These are phyloP conservation scores for Chamaetylas fuelleborni DNA, from an alignment of 2,113 vertebrate species.

Conservation along the genomic window DNA sequence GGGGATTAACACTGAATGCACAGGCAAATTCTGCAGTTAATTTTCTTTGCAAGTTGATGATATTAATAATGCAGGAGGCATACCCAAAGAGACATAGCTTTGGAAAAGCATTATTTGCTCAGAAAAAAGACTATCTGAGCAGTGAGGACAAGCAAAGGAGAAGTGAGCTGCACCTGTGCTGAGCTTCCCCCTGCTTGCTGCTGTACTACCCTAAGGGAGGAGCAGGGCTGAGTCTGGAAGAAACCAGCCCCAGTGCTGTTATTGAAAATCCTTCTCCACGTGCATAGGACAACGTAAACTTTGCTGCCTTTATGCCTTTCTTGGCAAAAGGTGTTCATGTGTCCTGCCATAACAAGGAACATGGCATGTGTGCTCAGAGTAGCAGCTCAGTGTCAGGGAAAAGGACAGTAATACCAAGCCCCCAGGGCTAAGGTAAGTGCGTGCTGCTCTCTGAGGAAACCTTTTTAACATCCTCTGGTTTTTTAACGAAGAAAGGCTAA, in stretches of 20 bases:
- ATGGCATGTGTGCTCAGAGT: neutral
- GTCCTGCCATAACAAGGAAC: neutral
- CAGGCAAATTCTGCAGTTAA: neutral
- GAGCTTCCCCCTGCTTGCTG: neutral
- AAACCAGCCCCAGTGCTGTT: neutral
- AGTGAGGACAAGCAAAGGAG: neutral
- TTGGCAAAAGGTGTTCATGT: neutral
- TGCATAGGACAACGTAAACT: neutral
- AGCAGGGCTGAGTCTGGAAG: neutral
- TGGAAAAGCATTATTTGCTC: neutral
- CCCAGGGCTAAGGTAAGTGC: accelerated
- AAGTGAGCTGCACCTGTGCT: neutral
- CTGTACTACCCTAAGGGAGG: neutral
- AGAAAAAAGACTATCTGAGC: neutral
- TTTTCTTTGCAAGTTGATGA: neutral
- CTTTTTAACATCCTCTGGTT: neutral
- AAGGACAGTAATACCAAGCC: neutral
- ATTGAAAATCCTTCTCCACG: neutral
- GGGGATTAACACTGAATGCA: neutral
- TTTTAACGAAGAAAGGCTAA: neutral
- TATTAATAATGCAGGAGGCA: neutral
- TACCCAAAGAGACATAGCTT: neutral
- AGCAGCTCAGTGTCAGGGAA: neutral
- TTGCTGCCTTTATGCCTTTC: neutral
- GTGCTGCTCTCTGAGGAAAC: neutral